Conservation (phyloP, 2,888 invertebrate species). For the Acronicta psi region DNA sequence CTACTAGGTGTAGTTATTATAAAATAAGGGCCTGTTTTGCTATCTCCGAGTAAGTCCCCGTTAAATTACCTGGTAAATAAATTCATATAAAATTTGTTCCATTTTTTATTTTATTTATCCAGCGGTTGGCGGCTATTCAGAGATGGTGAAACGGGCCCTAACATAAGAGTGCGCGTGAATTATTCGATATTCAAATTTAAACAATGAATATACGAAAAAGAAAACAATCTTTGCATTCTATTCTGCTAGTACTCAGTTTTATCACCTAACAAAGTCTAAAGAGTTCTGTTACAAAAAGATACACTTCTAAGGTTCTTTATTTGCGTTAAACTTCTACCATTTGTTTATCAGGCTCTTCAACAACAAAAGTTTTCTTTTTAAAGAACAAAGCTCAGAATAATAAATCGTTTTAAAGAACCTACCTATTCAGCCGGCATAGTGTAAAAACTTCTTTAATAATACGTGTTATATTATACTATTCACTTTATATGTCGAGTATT, state of each 20-base stretch:
- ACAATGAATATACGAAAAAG: too few relatives aligned
- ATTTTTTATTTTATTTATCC: too few relatives aligned
- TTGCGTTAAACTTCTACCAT: slow-evolving; percentile 63
- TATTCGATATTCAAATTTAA: too few relatives aligned
- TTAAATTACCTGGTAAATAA: too few relatives aligned
- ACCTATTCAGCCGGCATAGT: slow-evolving; percentile 27
- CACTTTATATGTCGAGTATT: slow-evolving; percentile 8
- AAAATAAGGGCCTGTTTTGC: too few relatives aligned
- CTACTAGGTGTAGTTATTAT: too few relatives aligned
- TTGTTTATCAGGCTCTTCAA: slow-evolving; percentile 64
- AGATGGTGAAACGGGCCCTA: too few relatives aligned
- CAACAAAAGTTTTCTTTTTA: slow-evolving; percentile 61
- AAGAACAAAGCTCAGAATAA: slow-evolving; percentile 59
- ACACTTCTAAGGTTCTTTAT: slow-evolving; percentile 61
- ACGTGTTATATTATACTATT: slow-evolving; percentile 16
- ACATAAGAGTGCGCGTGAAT: too few relatives aligned
- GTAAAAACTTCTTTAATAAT: slow-evolving; percentile 40
- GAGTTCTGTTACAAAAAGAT: slow-evolving; percentile 50
- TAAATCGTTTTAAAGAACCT: slow-evolving; percentile 60
- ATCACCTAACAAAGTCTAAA: slow-evolving; percentile 39
- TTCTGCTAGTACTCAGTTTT: slow-evolving; percentile 30
- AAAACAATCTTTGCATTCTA: slow-evolving; percentile 29
- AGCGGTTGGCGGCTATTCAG: too few relatives aligned
- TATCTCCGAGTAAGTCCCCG: too few relatives aligned
- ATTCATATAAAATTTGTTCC: too few relatives aligned